phyloP scores from a whole-genome alignment of 2,888 invertebrate species.

The Luperina testacea region DNA sequence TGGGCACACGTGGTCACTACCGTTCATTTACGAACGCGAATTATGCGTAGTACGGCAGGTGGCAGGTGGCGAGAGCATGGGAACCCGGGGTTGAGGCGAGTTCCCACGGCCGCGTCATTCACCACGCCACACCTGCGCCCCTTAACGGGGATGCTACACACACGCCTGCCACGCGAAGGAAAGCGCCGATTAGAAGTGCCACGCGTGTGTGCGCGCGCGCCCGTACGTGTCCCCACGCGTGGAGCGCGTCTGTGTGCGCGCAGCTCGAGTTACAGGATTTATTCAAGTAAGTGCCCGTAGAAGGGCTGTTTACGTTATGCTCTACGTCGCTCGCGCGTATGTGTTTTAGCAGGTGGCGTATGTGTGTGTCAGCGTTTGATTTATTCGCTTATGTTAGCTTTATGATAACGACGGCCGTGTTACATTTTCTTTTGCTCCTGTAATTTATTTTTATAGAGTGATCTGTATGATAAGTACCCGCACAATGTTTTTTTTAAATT shows the following conservation, averaged over 20 bases:
- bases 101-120: slow-evolving; percentile 89
- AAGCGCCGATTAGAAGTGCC: slow-evolving; percentile 83
- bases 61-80: slow-evolving; percentile 86
- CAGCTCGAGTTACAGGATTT: slow-evolving; percentile 77
- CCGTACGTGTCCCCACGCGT: slow-evolving; percentile 65
- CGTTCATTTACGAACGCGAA: slow-evolving; percentile 90
- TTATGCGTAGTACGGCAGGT: slow-evolving; percentile 90
- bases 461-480: slow-evolving; percentile 77
- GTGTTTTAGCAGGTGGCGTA: slow-evolving; percentile 66
- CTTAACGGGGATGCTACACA: slow-evolving; percentile 88
- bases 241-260: slow-evolving; percentile 61
- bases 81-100: slow-evolving; percentile 87
- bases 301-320: slow-evolving; percentile 77
- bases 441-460: slow-evolving; percentile 71
- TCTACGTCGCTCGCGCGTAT: slow-evolving; percentile 65
- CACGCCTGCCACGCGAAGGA: slow-evolving; percentile 89
- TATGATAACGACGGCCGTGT: slow-evolving; percentile 72
- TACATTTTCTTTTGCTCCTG: slow-evolving; percentile 72
- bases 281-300: slow-evolving; percentile 76
- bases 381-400: slow-evolving; percentile 76
- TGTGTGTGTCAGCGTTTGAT: slow-evolving; percentile 72
- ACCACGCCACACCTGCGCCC: slow-evolving; percentile 88
- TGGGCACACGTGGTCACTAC: slow-evolving; percentile 89
- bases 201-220: slow-evolving; percentile 75
- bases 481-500: slow-evolving; percentile 66